Evolutionary conservation across 2,113 vertebrate species (phyloP).

Genomic region (Brachypteracias leptosomus): DNA sequence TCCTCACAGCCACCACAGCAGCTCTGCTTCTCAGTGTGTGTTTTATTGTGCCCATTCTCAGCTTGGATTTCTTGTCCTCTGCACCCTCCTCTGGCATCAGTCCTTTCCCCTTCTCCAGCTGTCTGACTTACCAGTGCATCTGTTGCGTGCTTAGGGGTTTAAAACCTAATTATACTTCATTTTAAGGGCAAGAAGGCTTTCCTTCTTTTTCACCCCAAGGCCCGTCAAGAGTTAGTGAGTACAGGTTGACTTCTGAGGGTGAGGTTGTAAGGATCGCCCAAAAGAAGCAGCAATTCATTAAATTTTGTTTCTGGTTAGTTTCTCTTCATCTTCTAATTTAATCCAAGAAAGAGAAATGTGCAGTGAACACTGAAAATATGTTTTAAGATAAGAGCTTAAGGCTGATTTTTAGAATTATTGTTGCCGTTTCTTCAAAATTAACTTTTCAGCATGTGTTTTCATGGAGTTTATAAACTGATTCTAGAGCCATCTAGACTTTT

Average conservation of each 20-base stretch:
- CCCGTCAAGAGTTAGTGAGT: not conserved
- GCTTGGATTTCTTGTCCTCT: not conserved
- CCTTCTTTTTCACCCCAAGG: not conserved
- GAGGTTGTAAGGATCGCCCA: not conserved
- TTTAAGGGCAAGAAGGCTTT: not conserved
- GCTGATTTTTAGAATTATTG: not conserved
- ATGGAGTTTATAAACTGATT: not conserved
- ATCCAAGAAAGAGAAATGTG: not conserved
- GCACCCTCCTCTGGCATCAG: not conserved
- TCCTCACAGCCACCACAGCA: not conserved
- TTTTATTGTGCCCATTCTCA: not conserved
- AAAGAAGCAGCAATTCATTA: conserved; percentile 12
- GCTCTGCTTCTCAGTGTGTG: accelerated
- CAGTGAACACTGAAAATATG: not conserved
- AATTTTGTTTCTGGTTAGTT: not conserved
- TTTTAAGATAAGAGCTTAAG: not conserved
- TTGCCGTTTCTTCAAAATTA: not conserved
- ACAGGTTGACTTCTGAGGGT: not conserved
- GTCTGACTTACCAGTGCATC: not conserved
- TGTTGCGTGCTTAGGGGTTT: not conserved
- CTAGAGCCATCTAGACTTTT: not conserved
- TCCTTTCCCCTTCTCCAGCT: not conserved
- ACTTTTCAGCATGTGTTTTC: not conserved
- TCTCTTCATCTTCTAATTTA: not conserved
- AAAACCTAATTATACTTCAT: not conserved